phyloP scores from a whole-genome alignment of 1,140 invertebrate genomes.

The Lordiphosa stackelbergi region DNA sequence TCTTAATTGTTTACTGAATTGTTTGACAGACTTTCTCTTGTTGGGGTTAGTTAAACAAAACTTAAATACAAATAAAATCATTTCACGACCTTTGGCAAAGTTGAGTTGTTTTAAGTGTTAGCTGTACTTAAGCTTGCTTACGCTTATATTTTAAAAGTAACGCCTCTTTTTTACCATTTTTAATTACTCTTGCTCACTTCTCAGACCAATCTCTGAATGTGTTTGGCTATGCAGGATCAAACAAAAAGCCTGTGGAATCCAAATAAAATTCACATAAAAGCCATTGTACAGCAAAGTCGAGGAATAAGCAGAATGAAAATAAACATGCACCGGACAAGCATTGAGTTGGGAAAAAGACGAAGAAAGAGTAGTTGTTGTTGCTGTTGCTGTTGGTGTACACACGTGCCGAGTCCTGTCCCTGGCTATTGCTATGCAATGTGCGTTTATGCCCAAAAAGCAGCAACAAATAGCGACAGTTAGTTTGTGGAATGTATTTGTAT shows the following conservation, averaged over 20 bases:
- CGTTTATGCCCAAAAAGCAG: conserved; percentile 37
- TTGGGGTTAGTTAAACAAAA: no score
- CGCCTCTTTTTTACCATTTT: conserved; percentile 17
- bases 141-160: no score
- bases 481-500: conserved; percentile 25
- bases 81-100: no score
- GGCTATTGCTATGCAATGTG: conserved; percentile 19
- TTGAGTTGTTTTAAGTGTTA: no score
- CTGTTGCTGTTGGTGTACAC: conserved; percentile 25
- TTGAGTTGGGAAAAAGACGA: no score
- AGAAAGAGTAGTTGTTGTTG: no score
- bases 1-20: no score
- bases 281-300: conserved; percentile 21
- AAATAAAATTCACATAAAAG: conserved; percentile 63
- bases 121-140: no score
- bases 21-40: no score
- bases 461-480: conserved; percentile 59
- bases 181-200: conserved; percentile 13
- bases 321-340: conserved; percentile 36
- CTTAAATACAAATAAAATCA: no score
- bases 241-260: conserved; percentile 35
- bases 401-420: conserved; percentile 20
- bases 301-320: conserved; percentile 6
- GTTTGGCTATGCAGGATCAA: conserved; percentile 16
- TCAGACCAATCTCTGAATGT: not conserved